Percentiles rank a stretch among this genome's conserved stretches.
phyloP scores from a whole-genome alignment of 1,140 invertebrate genomes.

The Danaus plexippus region DNA sequence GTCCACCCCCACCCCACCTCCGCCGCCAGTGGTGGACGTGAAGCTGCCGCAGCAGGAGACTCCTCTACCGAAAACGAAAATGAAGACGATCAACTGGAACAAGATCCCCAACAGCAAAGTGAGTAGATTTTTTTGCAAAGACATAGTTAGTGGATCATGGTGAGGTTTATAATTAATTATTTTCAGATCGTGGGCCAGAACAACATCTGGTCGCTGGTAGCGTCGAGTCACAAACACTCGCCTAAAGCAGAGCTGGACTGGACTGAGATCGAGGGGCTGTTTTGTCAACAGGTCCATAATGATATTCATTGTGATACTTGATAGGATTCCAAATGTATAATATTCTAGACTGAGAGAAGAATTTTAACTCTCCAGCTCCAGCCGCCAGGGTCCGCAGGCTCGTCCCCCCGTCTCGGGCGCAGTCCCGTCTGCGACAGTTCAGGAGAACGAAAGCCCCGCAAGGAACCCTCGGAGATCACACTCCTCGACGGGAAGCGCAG shows the following conservation, averaged over 20 bases:
- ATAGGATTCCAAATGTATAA: no score
- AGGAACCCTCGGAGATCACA: constrained; percentile 84
- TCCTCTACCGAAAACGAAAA: constrained; percentile 90
- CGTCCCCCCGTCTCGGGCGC: constrained; percentile 73
- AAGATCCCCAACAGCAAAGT: constrained; percentile 92
- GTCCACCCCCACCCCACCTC: constrained; percentile 51
- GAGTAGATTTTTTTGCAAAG: constrained; percentile 20
- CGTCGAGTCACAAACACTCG: constrained; percentile 85
- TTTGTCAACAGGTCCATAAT: constrained; percentile 82
- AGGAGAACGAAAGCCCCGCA: constrained; percentile 68
- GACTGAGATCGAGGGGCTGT: constrained; percentile 92
- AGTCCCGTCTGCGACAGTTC: constrained; percentile 60
- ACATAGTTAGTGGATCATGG: neutral
- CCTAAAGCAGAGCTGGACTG: constrained; percentile 88
- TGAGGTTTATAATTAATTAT: neutral
- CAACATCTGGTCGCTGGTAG: constrained; percentile 94
- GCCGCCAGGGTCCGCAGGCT: constrained; percentile 72
- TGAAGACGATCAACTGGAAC: constrained; percentile 96
- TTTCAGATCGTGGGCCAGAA: constrained; percentile 84
- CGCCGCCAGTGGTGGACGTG: constrained; percentile 20
- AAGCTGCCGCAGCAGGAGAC: constrained; percentile 87
- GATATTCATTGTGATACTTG: no score
- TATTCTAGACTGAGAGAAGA: neutral
- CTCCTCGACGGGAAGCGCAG: constrained; percentile 95
- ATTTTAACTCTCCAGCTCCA: constrained; percentile 48